Evolutionary conservation across 1,140 invertebrate species (phyloP).

Genomic region (Chymomyza costata): DNA sequence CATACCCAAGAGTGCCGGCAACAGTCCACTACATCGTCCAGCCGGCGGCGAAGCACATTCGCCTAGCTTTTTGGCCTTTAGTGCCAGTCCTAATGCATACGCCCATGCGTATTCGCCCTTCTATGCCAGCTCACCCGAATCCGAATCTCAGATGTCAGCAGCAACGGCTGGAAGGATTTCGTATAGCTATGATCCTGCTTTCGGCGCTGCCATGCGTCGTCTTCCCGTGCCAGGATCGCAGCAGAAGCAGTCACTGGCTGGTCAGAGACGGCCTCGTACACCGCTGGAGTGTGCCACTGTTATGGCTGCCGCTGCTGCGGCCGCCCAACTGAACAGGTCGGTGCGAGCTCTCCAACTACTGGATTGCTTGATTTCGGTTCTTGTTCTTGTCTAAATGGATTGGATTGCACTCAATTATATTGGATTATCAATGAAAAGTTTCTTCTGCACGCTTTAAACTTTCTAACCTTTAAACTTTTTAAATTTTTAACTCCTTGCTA

Average conservation of each 20-base stretch:
- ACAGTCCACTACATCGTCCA: conserved; percentile 56
- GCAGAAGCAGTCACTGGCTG: conserved; percentile 14
- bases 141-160: conserved; percentile 10
- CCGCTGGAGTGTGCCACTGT: conserved; percentile 55
- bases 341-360: no score
- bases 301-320: conserved; percentile 36
- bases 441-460: neutral
- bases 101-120: conserved; percentile 56
- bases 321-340: conserved; percentile 51
- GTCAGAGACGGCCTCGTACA: conserved; percentile 17
- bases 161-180: conserved; percentile 18
- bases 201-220: conserved; percentile 39
- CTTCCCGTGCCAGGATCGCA: conserved; percentile 35
- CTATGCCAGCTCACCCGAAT: conserved; percentile 62
- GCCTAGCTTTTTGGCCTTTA: conserved; percentile 40
- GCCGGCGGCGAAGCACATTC: conserved; percentile 12
- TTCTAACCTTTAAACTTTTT: no score
- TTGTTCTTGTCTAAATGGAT: conserved; percentile 1
- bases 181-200: conserved; percentile 63
- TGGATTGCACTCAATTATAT: neutral
- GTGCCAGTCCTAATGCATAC: conserved; percentile 58
- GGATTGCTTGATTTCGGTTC: conserved; percentile 21
- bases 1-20: conserved; percentile 60
- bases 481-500: no score
- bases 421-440: neutral